Percentiles rank a stretch among this genome's conserved stretches.
phyloP scores from a whole-genome alignment of 2,113 vertebrate genomes.

The Naja naja region DNA sequence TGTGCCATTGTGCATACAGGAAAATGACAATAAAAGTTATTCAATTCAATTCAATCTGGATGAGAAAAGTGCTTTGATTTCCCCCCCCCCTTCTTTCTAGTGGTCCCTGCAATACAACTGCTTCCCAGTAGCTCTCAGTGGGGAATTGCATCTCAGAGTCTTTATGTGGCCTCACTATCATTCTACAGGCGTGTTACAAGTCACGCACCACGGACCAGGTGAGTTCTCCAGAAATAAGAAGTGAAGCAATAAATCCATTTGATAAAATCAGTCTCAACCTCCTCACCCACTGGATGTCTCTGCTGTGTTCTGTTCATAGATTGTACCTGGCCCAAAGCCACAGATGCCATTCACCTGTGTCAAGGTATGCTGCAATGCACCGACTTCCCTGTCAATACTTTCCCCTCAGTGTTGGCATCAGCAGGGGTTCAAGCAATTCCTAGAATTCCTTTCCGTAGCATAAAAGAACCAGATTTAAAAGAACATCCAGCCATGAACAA shows the following conservation, averaged over 20 bases:
- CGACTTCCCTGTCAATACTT: fast-evolving
- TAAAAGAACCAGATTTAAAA: not conserved
- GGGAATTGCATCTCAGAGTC: constrained; percentile 54
- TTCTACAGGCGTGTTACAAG: constrained; percentile 41
- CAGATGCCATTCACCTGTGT: constrained; percentile 62
- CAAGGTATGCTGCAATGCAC: constrained; percentile 55
- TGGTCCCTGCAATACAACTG: constrained; percentile 70
- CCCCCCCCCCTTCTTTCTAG: constrained; percentile 38
- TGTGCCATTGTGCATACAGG: not conserved
- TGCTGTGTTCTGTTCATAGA: constrained; percentile 61
- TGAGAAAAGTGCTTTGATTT: not conserved
- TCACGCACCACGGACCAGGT: constrained; percentile 67
- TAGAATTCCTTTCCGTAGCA: not conserved
- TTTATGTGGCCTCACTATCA: constrained; percentile 44
- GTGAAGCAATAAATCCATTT: not conserved
- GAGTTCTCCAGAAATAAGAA: constrained; percentile 28
- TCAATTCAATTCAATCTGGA: not conserved
- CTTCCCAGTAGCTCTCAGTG: constrained; percentile 60
- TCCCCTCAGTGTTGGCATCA: too few relatives aligned
- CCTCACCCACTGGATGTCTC: constrained; percentile 8
- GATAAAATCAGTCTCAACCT: not conserved
- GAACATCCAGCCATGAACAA: not conserved
- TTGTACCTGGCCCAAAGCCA: constrained; percentile 60
- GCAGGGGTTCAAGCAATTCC: not conserved
- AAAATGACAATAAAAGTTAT: not conserved